These are phyloP conservation scores for Cricetomys ansorgei DNA, from an alignment of 2,113 vertebrate species.

Conservation along the genomic window DNA sequence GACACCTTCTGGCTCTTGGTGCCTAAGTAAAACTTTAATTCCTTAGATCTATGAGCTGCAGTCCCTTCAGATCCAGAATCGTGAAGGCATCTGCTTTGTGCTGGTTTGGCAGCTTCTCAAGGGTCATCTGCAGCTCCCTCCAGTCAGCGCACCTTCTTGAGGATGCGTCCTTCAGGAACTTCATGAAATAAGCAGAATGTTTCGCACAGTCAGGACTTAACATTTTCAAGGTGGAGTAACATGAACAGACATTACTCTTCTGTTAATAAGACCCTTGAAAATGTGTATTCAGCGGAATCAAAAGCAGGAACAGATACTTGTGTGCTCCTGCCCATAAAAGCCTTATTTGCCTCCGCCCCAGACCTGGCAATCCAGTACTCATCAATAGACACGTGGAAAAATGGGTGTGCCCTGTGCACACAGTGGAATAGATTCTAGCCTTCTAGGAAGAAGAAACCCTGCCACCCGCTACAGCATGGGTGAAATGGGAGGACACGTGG, in stretches of 20 bases:
- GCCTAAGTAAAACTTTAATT: not conserved
- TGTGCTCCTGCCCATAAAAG: not conserved
- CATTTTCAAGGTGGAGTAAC: not conserved
- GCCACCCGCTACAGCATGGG: accelerated
- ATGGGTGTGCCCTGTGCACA: accelerated
- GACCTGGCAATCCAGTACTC: not conserved
- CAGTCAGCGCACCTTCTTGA: not conserved
- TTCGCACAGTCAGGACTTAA: not conserved
- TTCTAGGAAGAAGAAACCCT: not conserved
- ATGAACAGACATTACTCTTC: not conserved
- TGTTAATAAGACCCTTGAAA: not conserved
- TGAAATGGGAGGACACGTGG: not conserved
- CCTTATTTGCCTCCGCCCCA: no score
- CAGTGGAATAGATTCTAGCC: not conserved
- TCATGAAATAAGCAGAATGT: no score
- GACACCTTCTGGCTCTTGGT: not conserved
- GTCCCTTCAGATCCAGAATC: not conserved
- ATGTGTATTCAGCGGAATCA: not conserved
- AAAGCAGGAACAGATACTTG: no score
- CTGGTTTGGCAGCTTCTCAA: accelerated
- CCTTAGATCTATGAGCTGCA: not conserved
- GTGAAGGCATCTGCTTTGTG: accelerated
- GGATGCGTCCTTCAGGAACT: not conserved
- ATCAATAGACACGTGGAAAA: accelerated
- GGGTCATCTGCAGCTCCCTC: no score